Evolutionary conservation across 2,797 vertebrate genomes (phyloP).

Genomic region (Melanotaenia nigrans): DNA sequence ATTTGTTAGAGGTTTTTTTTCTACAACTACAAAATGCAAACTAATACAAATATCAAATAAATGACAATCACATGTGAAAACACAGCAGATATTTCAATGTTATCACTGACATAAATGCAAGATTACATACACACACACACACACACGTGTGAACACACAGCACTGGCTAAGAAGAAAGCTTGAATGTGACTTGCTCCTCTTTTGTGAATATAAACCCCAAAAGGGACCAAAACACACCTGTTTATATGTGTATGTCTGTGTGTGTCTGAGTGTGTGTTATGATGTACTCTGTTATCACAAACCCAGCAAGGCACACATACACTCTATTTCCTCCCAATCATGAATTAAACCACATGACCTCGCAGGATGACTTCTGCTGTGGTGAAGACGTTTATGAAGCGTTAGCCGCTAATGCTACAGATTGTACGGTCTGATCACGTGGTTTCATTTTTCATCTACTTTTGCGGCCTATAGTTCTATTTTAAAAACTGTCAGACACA

Average conservation of each 20-base stretch:
- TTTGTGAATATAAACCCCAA: slow-evolving; percentile 67
- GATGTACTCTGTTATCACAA: slow-evolving; percentile 21
- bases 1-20: slow-evolving; percentile 21
- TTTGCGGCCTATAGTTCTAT: not conserved
- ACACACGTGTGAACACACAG: slow-evolving; percentile 29
- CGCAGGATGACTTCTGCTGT: slow-evolving; percentile 37
- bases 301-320: slow-evolving; percentile 25
- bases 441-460: slow-evolving; percentile 33
- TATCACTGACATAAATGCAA: slow-evolving; percentile 6
- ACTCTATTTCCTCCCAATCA: slow-evolving; percentile 16
- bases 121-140: slow-evolving; percentile 24
- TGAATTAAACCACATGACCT: slow-evolving; percentile 36
- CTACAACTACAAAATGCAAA: not conserved
- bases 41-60: not conserved
- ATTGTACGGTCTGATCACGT: slow-evolving; percentile 17
- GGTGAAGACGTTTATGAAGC: slow-evolving; percentile 33
- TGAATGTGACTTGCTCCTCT: slow-evolving; percentile 67
- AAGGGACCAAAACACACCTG: slow-evolving; percentile 60
- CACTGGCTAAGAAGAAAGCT: slow-evolving; percentile 41
- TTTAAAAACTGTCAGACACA: slow-evolving; percentile 14
- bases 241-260: slow-evolving; percentile 28
- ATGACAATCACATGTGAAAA: slow-evolving; percentile 12
- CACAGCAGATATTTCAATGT: slow-evolving; percentile 17
- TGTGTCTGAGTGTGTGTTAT: slow-evolving; percentile 37
- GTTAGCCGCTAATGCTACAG: slow-evolving; percentile 9